These are phyloP conservation scores for Passerina amoena DNA, from an alignment of 2,113 vertebrate genomes.

Conservation along the genomic window DNA sequence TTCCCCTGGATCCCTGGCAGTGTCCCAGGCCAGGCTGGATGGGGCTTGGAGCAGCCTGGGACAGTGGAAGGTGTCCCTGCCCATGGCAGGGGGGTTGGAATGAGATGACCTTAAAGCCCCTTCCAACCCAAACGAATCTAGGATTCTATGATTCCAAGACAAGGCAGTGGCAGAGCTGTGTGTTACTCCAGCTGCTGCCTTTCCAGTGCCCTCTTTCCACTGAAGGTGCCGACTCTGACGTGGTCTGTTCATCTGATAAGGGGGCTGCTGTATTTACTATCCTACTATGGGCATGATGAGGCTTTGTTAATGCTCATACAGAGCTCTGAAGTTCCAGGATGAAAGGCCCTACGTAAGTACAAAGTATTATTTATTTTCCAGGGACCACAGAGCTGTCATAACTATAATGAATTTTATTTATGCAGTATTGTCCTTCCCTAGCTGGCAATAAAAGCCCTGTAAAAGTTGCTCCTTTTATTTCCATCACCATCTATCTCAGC, in stretches of 20 bases:
- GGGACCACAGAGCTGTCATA: slow-evolving; percentile 46
- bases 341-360: not conserved
- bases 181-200: not conserved
- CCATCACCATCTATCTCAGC: not conserved
- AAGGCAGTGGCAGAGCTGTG: not conserved
- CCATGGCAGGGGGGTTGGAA: not conserved
- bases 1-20: not conserved
- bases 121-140: not conserved
- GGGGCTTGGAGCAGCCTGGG: accelerated
- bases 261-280: not conserved
- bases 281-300: not conserved
- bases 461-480: slow-evolving; percentile 39
- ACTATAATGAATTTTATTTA: slow-evolving; percentile 42
- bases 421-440: not conserved
- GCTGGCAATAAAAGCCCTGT: slow-evolving; percentile 32
- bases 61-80: not conserved
- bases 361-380: slow-evolving; percentile 59
- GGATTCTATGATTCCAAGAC: not conserved
- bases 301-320: not conserved
- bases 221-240: not conserved
- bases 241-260: not conserved
- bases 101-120: too few species aligned
- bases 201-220: not conserved
- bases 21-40: accelerated
- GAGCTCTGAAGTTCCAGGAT: slow-evolving; percentile 5